Evolutionary conservation across 2,797 vertebrate species (phyloP).

Genomic region (Myiotriccus ornatus): DNA sequence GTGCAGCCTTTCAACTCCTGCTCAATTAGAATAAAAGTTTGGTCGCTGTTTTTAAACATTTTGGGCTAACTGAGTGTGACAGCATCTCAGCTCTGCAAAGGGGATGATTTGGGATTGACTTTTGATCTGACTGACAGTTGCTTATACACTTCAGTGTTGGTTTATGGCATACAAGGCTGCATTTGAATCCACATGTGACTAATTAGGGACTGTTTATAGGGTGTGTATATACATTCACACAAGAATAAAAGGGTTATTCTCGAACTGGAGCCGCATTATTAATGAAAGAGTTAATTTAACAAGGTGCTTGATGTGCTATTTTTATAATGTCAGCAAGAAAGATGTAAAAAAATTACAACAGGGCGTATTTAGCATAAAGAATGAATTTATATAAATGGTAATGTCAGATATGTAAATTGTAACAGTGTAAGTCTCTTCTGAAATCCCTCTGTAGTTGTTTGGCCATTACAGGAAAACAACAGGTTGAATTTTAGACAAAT

Average conservation of each 20-base stretch:
- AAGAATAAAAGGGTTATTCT: constrained; percentile 13
- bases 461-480: not conserved
- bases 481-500: not conserved
- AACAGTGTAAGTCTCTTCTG: not conserved
- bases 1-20: constrained; percentile 78
- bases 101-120: constrained; percentile 79
- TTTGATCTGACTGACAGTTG: constrained; percentile 83
- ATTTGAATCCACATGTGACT: constrained; percentile 78
- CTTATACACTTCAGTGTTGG: constrained; percentile 79
- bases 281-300: constrained; percentile 71
- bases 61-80: constrained; percentile 80
- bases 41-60: constrained; percentile 82
- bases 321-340: not conserved
- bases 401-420: not conserved
- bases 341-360: not conserved
- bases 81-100: constrained; percentile 76
- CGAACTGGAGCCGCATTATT: constrained; percentile 23
- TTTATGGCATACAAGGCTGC: constrained; percentile 73
- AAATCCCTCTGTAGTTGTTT: not conserved
- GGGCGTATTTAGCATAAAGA: not conserved
- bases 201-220: constrained; percentile 78
- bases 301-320: constrained; percentile 38
- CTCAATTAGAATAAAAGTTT: constrained; percentile 83
- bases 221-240: constrained; percentile 49
- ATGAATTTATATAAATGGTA: not conserved